These are phyloP conservation scores for Malthinus seriepunctatus DNA, from an alignment of 2,888 invertebrate species.

Conservation along the genomic window DNA sequence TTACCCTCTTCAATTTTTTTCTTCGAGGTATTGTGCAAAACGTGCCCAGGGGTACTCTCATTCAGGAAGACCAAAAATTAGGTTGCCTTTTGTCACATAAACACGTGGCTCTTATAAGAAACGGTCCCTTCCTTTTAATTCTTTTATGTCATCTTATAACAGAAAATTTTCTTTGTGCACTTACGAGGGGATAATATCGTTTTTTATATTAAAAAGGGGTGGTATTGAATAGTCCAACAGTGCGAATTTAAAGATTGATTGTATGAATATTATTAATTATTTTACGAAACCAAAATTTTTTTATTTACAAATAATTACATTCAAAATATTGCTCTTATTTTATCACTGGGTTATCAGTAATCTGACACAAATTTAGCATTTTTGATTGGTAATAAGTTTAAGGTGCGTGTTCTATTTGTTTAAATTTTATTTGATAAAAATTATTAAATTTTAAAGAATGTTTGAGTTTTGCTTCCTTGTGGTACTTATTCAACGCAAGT, in stretches of 20 bases:
- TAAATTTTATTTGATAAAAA: neutral
- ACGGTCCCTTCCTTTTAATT: slow-evolving; percentile 3
- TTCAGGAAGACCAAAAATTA: slow-evolving; percentile 20
- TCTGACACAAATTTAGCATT: neutral
- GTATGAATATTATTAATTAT: no score
- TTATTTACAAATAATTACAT: no score
- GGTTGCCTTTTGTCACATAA: slow-evolving; percentile 15
- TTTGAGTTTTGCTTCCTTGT: neutral
- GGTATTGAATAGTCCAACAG: no score
- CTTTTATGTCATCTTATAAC: slow-evolving; percentile 10
- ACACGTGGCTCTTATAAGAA: slow-evolving; percentile 28
- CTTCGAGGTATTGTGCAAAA: slow-evolving; percentile 25
- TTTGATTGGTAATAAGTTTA: neutral
- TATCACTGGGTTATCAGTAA: neutral
- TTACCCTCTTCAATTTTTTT: slow-evolving; percentile 23
- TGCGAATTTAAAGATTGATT: no score
- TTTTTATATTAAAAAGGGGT: neutral
- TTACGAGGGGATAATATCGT: neutral
- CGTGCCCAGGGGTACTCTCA: slow-evolving; percentile 22
- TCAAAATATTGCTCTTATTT: no score
- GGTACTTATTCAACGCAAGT: neutral
- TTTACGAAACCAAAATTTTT: no score
- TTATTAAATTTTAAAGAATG: neutral
- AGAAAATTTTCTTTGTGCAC: slow-evolving; percentile 10
- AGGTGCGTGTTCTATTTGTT: neutral